Evolutionary conservation across 1,140 invertebrate genomes (phyloP), one percentile per base, ranked within the genome.

Genomic region (Ostrea edulis): DNA sequence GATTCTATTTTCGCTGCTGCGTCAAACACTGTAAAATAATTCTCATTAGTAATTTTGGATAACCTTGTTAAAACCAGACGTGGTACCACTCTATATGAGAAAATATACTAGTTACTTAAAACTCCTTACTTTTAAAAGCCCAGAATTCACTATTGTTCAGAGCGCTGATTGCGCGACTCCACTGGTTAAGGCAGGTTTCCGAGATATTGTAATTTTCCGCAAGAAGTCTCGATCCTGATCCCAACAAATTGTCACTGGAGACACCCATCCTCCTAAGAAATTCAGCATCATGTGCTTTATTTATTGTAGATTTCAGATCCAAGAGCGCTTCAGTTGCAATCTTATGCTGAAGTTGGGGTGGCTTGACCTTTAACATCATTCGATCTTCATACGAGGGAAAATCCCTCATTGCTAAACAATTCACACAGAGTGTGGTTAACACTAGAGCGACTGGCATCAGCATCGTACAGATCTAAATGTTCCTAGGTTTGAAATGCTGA

Each of bases 41-140:
- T 5, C 17, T n/a, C 17, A 62, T n/a, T n/a, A n/a, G 14, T 20
- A 62, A 62, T 20, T n/a, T 2, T 8, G 17, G 55, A 62, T 20
- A 4, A 62, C 17, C 0, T 20, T 62, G 14, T 62, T 62, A 62
- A 20, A 17, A 44, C 12, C 0, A 20, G 55, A 62, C 55, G n/a
- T 7, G 17, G 9, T 62, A 17, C 7, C 0, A 20, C 0, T 55
- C 20, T 17, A 7, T 7, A 62, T 20, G 20, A 62, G 17, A n/a
- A 17, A 62, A 62, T 62, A 17, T 8, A 62, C 55, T 20, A 7
- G 55, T 62, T 62, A 2, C 35, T 44, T 44, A 44, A n/a, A 44
- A 44, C n/a, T 14, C 9, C 68, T 77, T 77, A 77, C 68, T 77
- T 77, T 77, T 77, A 35, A 77, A 25, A 77, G 68, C 68, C 68